A percentile compares a stretch with the other conserved stretches of the same genome.
These are phyloP conservation scores for Antennarius striatus DNA, from an alignment of 2,113 vertebrate genomes.

Conservation along the genomic window DNA sequence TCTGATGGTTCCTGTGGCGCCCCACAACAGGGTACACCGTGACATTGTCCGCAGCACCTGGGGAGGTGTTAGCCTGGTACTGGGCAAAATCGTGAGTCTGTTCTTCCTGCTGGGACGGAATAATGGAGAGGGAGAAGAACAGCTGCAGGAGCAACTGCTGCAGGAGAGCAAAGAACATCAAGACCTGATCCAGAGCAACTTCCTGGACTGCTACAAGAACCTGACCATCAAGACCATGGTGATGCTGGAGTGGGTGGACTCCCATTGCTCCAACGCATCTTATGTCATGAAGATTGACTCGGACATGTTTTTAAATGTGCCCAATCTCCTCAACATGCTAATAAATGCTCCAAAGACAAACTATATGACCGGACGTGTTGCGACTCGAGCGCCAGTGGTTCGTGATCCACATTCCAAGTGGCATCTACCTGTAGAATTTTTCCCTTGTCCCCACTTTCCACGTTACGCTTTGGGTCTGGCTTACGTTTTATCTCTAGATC, in stretches of 20 bases:
- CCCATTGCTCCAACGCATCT: constrained; percentile 67
- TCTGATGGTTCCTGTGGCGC: constrained; percentile 72
- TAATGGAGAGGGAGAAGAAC: fast-evolving
- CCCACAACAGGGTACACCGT: constrained; percentile 41
- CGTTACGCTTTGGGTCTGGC: constrained; percentile 75
- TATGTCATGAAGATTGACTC: constrained; percentile 83
- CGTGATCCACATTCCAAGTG: constrained; percentile 55
- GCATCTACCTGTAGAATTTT: constrained; percentile 68
- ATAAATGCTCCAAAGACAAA: not conserved
- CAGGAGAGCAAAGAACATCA: constrained; percentile 70
- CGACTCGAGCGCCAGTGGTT: fast-evolving
- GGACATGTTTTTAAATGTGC: constrained; percentile 81
- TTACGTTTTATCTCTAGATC: constrained; percentile 76
- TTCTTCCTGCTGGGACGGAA: constrained; percentile 76
- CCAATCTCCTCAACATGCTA: constrained; percentile 50
- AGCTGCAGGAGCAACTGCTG: constrained; percentile 38
- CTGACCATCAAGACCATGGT: constrained; percentile 85
- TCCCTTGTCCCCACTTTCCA: constrained; percentile 37
- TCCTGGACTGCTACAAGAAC: constrained; percentile 84
- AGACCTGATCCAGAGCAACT: constrained; percentile 83
- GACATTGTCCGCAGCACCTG: constrained; percentile 72
- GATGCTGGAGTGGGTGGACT: constrained; percentile 84
- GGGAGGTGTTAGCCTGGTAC: constrained; percentile 67
- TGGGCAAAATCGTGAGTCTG: constrained; percentile 40
- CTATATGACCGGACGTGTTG: constrained; percentile 64